Percentiles rank a stretch among this genome's conserved stretches.
Evolutionary conservation across 2,888 invertebrate species (phyloP).

Genomic region (Chrysolina oricalcia): DNA sequence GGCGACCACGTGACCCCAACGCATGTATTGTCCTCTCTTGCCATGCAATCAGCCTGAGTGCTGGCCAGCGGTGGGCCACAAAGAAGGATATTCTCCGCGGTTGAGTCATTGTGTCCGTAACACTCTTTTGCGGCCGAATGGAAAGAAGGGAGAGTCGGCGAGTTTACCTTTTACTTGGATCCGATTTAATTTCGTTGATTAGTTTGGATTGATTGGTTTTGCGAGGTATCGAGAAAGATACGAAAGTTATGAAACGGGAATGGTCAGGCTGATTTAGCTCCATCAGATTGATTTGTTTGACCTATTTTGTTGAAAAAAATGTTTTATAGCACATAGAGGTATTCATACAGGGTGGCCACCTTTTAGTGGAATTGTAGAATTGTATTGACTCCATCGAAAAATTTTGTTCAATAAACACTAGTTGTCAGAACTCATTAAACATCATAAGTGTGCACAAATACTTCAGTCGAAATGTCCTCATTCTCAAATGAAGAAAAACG

Average conservation of each 20-base stretch:
- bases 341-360: too few species aligned
- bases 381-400: too few species aligned
- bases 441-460: too few species aligned
- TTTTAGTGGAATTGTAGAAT: too few species aligned
- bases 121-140: constrained; percentile 32
- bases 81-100: constrained; percentile 52
- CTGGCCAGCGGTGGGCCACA: constrained; percentile 59
- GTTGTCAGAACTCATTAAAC: too few species aligned
- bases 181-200: constrained; percentile 40
- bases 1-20: constrained; percentile 60
- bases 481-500: too few species aligned
- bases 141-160: constrained; percentile 29
- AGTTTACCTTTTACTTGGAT: constrained; percentile 39
- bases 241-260: constrained; percentile 14
- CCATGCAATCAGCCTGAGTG: constrained; percentile 65
- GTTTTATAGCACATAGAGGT: too few species aligned
- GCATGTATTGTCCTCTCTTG: constrained; percentile 61
- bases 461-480: too few species aligned
- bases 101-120: constrained; percentile 42
- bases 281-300: too few species aligned
- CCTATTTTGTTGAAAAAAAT: too few species aligned
- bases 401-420: too few species aligned
- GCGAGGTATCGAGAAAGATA: constrained; percentile 22
- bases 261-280: neutral
- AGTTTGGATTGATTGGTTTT: constrained; percentile 38